Percentiles rank a stretch among this genome's conserved stretches.
These are phyloP conservation scores for Antheraea assamensis DNA, from an alignment of 2,888 invertebrate species.

Conservation along the genomic window DNA sequence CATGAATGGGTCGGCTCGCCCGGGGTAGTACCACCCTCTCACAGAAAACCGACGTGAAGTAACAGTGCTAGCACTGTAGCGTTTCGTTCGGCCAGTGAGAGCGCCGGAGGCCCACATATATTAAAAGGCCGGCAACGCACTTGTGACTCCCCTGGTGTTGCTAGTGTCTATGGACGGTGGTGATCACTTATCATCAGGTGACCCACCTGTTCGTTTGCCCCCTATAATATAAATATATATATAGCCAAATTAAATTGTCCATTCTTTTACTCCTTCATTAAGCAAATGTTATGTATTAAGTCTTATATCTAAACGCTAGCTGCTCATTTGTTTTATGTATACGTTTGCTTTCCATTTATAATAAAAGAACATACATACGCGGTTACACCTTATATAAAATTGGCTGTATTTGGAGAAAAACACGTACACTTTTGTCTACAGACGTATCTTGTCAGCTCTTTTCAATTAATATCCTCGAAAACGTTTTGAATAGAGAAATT, in stretches of 20 bases:
- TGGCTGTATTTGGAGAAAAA: conserved; percentile 67
- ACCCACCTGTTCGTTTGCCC: too few species aligned
- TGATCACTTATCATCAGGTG: too few species aligned
- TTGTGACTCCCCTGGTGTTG: too few species aligned
- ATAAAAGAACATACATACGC: conserved; percentile 15
- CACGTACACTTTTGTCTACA: conserved; percentile 70
- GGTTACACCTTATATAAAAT: conserved; percentile 40
- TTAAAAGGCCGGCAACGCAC: too few species aligned
- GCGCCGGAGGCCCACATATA: too few species aligned
- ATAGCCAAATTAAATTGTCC: background rate
- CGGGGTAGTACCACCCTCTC: too few species aligned
- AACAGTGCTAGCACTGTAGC: too few species aligned
- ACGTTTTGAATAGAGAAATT: conserved; percentile 52
- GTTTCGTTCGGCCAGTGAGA: too few species aligned
- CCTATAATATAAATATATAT: too few species aligned
- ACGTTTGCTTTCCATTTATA: conserved; percentile 4
- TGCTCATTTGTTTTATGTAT: background rate
- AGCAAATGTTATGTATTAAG: background rate
- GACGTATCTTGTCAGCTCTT: conserved; percentile 61
- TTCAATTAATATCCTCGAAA: conserved; percentile 61
- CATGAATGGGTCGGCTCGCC: too few species aligned
- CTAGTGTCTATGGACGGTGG: too few species aligned
- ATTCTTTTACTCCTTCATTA: background rate
- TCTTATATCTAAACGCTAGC: conserved; percentile 32
- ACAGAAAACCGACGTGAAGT: too few species aligned